Conservation (phyloP, 2,888 invertebrate species). For the Choristoneura rosaceana region DNA sequence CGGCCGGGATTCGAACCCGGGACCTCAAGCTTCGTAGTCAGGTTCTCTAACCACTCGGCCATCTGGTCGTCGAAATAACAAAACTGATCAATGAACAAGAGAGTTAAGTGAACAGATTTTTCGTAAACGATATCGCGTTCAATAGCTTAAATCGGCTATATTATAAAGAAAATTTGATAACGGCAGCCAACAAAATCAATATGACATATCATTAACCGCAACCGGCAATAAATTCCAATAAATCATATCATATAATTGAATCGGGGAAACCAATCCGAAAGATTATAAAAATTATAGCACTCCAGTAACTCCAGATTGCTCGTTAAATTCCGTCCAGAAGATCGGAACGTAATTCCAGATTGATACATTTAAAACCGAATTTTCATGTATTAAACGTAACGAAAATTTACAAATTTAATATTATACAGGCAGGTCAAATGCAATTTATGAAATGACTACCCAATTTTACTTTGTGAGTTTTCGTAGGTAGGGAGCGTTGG, state of each 20-base stretch:
- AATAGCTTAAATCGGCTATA: too few relatives aligned
- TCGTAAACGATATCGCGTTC: too few relatives aligned
- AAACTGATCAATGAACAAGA: too few relatives aligned
- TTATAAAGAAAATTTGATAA: too few relatives aligned
- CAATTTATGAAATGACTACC: slow-evolving; percentile 72
- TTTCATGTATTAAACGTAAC: slow-evolving; percentile 54
- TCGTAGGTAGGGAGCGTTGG: slow-evolving; percentile 49
- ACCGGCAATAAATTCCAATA: neutral
- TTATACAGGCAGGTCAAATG: slow-evolving; percentile 56
- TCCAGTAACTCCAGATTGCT: slow-evolving; percentile 25
- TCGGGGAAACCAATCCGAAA: neutral
- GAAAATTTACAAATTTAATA: slow-evolving; percentile 63
- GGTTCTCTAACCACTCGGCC: too few relatives aligned
- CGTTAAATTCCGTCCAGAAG: slow-evolving; percentile 22
- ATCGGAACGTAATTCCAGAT: slow-evolving; percentile 19
- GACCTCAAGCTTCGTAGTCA: too few relatives aligned
- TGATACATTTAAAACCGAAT: slow-evolving; percentile 46
- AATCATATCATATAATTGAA: slow-evolving; percentile 15
- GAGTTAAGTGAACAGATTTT: too few relatives aligned
- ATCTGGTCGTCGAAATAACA: too few relatives aligned
- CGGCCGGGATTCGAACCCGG: too few relatives aligned
- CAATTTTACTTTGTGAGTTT: slow-evolving; percentile 68
- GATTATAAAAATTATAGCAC: slow-evolving; percentile 19
- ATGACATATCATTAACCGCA: neutral
- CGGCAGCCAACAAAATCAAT: too few relatives aligned